Conservation (phyloP, 30 jellyfish, hydroid and myxozoan genomes). For the Clytia hemisphaerica region DNA sequence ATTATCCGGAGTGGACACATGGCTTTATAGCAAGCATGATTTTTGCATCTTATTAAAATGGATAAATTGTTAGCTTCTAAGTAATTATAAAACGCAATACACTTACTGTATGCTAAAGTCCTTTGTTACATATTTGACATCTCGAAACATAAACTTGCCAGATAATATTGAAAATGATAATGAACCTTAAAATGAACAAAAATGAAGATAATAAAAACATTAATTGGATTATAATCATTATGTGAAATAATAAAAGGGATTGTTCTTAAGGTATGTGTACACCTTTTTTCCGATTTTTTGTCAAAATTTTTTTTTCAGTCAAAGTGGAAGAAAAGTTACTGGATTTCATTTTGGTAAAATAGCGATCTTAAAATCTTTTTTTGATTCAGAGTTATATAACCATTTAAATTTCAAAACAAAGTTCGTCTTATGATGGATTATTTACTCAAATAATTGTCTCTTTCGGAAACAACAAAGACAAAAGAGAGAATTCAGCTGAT, state of each 20-base stretch:
- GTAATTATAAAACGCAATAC: background rate
- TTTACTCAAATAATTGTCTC: too few species aligned
- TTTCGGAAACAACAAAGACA: too few species aligned
- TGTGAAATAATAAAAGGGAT: background rate
- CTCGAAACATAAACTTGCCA: slow-evolving; percentile 87
- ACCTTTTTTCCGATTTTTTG: too few species aligned
- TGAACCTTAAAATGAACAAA: slow-evolving; percentile 39
- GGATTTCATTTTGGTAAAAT: too few species aligned
- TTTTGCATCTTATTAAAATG: background rate
- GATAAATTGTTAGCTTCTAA: background rate
- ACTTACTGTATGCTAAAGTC: slow-evolving; percentile 66
- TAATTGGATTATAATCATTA: background rate
- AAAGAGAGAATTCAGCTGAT: too few species aligned
- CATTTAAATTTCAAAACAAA: too few species aligned
- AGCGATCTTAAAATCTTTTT: too few species aligned
- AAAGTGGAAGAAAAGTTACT: too few species aligned
- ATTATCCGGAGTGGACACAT: too few species aligned
- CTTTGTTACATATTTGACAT: slow-evolving; percentile 69
- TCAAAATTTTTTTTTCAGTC: too few species aligned
- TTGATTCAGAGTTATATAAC: too few species aligned
- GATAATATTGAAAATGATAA: slow-evolving; percentile 71
- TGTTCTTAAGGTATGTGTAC: background rate
- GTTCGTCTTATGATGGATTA: too few species aligned
- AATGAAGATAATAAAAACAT: background rate
- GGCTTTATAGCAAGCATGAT: background rate